Conservation (phyloP, 2,113 vertebrate genomes). For the Hypomesus transpacificus region DNA sequence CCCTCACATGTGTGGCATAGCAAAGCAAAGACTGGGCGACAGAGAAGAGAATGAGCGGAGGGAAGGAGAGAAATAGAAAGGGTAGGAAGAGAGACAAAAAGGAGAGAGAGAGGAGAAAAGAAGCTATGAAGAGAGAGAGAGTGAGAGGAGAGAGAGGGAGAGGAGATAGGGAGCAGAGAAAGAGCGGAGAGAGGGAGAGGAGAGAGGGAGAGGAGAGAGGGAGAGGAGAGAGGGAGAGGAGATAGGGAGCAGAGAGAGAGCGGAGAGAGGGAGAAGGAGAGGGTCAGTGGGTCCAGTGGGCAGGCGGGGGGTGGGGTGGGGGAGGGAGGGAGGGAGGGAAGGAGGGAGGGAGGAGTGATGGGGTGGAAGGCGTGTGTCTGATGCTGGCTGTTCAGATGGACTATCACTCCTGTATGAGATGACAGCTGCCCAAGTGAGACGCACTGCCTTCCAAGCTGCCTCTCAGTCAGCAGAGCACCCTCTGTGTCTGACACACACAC, state of each 20-base stretch:
- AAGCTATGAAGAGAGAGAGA: too few relatives aligned
- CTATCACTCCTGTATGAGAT: conserved; percentile 49
- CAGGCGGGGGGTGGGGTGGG: too few relatives aligned
- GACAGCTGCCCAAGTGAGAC: conserved; percentile 3
- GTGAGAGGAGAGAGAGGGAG: too few relatives aligned
- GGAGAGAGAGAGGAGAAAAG: not conserved
- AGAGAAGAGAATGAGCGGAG: too few relatives aligned
- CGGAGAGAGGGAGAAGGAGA: conserved; percentile 8
- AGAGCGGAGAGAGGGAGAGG: not conserved
- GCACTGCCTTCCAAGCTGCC: conserved; percentile 27
- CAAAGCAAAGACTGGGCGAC: too few relatives aligned
- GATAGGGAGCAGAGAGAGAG: conserved; percentile 14
- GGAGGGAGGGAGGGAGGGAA: not conserved
- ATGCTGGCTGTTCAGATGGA: not conserved
- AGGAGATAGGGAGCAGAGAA: not conserved
- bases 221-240: conserved; percentile 22
- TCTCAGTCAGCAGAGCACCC: conserved; percentile 41
- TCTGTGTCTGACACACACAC: conserved; percentile 39
- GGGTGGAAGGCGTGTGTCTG: not conserved
- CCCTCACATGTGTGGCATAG: too few relatives aligned
- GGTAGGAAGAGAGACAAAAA: too few relatives aligned
- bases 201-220: too few relatives aligned
- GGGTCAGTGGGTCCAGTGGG: not conserved
- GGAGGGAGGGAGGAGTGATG: not conserved
- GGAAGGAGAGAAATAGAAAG: too few relatives aligned